Percentiles rank a stretch among this genome's conserved stretches.
These are phyloP conservation scores for Aplysina aerophoba DNA, from an alignment of 37 sponge, comb jelly and placozoan species.

Conservation along the genomic window DNA sequence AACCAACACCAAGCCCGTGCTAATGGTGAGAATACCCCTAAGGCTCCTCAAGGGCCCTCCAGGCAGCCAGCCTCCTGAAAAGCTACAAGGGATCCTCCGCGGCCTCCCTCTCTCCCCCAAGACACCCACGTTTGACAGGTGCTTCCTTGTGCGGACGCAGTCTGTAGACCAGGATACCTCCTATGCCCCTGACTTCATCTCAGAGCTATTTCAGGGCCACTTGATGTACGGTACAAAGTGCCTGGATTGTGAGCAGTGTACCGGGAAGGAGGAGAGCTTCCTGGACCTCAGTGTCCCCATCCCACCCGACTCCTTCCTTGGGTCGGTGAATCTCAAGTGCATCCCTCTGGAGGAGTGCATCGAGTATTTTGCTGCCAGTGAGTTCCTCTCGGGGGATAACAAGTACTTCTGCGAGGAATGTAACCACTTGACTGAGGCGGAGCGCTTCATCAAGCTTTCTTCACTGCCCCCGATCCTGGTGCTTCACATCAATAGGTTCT, in stretches of 20 bases:
- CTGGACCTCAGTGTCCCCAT: conserved; percentile 76
- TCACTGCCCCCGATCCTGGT: conserved; percentile 61
- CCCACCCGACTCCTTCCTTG: background rate
- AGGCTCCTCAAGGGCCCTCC: background rate
- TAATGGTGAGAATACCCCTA: conserved; percentile 22
- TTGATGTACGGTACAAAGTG: conserved; percentile 61
- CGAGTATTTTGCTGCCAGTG: conserved; percentile 53
- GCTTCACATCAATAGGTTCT: conserved; percentile 74
- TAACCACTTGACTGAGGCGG: conserved; percentile 64
- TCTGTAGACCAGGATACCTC: background rate
- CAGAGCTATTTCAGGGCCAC: conserved; percentile 58
- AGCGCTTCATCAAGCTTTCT: conserved; percentile 50
- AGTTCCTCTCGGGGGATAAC: conserved; percentile 52
- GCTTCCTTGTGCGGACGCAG: background rate
- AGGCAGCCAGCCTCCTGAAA: background rate
- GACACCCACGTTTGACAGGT: conserved; percentile 27
- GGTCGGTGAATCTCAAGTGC: conserved; percentile 8
- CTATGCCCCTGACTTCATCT: conserved; percentile 15
- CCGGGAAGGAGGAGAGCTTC: conserved; percentile 61
- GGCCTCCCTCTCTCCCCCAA: conserved; percentile 22
- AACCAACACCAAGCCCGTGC: background rate
- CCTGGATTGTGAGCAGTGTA: conserved; percentile 66
- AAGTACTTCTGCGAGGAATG: conserved; percentile 76
- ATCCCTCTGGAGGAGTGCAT: conserved; percentile 28
- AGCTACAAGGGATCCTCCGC: background rate